Base-by-base conservation (phyloP, 2,888 invertebrate genomes). In the Atethmia centrago region DNA sequence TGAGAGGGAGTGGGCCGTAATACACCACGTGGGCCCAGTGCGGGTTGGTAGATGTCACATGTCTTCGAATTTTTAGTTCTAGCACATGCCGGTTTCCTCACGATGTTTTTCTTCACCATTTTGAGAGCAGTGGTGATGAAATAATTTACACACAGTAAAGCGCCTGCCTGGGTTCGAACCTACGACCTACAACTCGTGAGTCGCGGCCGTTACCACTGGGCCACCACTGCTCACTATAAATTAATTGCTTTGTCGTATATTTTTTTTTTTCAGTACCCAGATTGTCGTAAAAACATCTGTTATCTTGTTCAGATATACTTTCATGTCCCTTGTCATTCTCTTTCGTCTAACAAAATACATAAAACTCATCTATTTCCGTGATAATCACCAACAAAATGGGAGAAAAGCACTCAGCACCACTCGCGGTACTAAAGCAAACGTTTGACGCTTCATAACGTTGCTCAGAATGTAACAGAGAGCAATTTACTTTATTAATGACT, bases 401-500 rank as follows among this genome's bases (percentile, higher is more conserved):
- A 69, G 55, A 25, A 65, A 73, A 73, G 55, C 75, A 75, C 74
- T 77, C 70, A 75, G 71, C 58, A 47, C 51, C 71, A 71, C 65
- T 68, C 65, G 82, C 79, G 80, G 45, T 53, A 69, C 75, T 76
- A 78, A 83, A 81, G 53, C 64, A 79, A 82, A 71, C 75, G 74
- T 69, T 79, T 73, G 77, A 81, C 67, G 74, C 79, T 82, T 79
- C 74, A 73, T 77, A 77, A 79, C 70, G 51, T 66, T 40, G 77
- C 70, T 67, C 77, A 81, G 74, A 75, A 80, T 76, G 75, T 75
- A 76, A 67, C 72, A 69, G 59, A 76, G 61, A 77, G 65, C 74
- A 74, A 85, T 85, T 83, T 82, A 80, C 77, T 68, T 72, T 78
- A 84, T 84, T 88, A 83, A 84, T 84, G 84, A 79, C 84, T 72